Conservation (phyloP, 2,888 invertebrate genomes). For the Dione vanillae region DNA sequence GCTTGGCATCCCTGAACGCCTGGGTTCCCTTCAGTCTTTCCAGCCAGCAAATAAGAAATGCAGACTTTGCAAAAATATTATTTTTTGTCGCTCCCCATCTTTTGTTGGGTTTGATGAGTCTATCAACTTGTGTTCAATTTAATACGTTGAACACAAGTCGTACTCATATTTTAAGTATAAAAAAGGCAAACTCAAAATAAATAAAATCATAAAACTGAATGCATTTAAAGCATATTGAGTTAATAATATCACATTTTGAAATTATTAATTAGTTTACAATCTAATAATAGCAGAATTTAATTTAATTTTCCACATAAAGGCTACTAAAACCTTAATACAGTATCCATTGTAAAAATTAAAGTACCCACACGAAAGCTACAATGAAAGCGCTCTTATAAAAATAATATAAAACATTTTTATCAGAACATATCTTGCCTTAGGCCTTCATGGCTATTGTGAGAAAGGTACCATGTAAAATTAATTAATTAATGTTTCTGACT, state of each 20-base stretch:
- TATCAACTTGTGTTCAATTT: conserved; percentile 57
- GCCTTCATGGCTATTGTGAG: too few relatives aligned
- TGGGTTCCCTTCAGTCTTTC: conserved; percentile 83
- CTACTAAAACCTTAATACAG: conserved; percentile 33
- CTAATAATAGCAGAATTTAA: conserved; percentile 7
- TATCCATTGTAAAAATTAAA: conserved; percentile 46
- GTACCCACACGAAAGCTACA: conserved; percentile 74
- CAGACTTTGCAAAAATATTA: conserved; percentile 82
- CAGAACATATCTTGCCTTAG: conserved; percentile 32
- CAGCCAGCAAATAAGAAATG: conserved; percentile 84
- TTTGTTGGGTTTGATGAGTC: conserved; percentile 56
- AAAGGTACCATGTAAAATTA: background rate
- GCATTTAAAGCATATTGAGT: conserved; percentile 61
- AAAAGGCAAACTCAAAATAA: conserved; percentile 46
- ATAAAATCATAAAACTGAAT: conserved; percentile 51
- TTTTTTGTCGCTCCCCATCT: conserved; percentile 68
- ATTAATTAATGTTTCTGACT: background rate
- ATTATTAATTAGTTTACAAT: conserved; percentile 8
- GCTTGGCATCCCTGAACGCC: conserved; percentile 84
- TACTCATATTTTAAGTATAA: conserved; percentile 43
- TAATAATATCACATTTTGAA: conserved; percentile 25
- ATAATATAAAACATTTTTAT: conserved; percentile 40
- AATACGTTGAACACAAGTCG: conserved; percentile 53
- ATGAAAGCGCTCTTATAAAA: conserved; percentile 72
- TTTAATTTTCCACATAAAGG: conserved; percentile 5